phyloP scores from a whole-genome alignment of 1,140 invertebrate genomes.

The Venustaconcha ellipsiformis region DNA sequence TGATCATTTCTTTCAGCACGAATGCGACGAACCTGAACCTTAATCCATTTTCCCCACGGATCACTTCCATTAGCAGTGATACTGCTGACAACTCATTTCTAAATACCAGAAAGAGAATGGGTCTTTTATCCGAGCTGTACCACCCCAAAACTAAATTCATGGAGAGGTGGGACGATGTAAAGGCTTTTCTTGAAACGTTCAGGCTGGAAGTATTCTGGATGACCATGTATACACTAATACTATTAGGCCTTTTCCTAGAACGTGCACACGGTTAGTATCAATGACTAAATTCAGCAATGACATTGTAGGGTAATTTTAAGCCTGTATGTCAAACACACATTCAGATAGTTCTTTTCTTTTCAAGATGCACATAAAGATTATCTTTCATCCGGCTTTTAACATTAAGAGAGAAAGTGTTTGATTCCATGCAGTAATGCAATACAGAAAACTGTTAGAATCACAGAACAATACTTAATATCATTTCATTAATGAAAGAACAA shows the following conservation, averaged over 20 bases:
- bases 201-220: conserved; percentile 98
- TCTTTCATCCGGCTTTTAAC: neutral
- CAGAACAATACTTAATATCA: too few species aligned
- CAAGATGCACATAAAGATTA: neutral
- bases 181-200: conserved; percentile 85
- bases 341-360: neutral
- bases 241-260: conserved; percentile 94
- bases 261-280: conserved; percentile 90
- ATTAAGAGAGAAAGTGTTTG: neutral
- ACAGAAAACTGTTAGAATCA: too few species aligned
- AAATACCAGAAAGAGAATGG: neutral
- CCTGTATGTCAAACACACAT: neutral
- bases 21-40: neutral
- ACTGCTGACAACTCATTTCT: neutral
- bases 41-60: neutral
- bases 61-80: neutral
- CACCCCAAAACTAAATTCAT: neutral
- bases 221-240: conserved; percentile 96
- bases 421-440: neutral
- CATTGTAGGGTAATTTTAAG: neutral
- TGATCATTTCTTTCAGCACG: too few species aligned
- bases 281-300: neutral
- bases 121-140: neutral
- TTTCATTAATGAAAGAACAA: too few species aligned
- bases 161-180: conserved; percentile 76